Base-by-base conservation (phyloP, 1,140 invertebrate species). In the Ceratina calcarata region DNA sequence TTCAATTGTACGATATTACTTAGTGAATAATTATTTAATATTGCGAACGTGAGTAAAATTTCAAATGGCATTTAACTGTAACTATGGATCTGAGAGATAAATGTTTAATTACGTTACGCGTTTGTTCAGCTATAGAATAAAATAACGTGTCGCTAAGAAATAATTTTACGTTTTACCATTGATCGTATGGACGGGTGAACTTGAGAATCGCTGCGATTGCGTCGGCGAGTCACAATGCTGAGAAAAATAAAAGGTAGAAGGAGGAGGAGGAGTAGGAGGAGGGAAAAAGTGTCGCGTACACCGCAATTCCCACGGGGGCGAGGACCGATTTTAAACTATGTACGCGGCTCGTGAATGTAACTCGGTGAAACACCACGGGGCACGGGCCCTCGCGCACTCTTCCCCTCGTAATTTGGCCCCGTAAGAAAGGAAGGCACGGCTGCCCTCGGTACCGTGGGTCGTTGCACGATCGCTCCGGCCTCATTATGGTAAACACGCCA, bases 271-370 rank as follows among this genome's bases (percentile, higher is more conserved):
- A 49, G 78, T 55, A 79, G 80, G 70, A 60, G 70, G 78, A 79
- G 76, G 80, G 78, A 82, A 83, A 83, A 83, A 82, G 67, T 82
- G 78, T 80, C 81, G 77, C 78, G 77, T 79, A 80, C 58, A 64
- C 70, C 69, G 68, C 71, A 67, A 82, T 82, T 82, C 81, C 78
- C 81, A 82, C 77, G 81, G 64, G 81, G 24, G 37, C 65, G 57
- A 74, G 65, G 77, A 61, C 75, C 75, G 68, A 77, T 77, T 74
- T 81, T 58, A 81, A 70, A 45, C 6, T 45, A 45, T 45, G 66
- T 24, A 81, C 67, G 77, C 67, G 72, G 64, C 78, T 55, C 45
- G 78, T 67, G 71, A 61, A 73, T 67, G 78, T 74, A 67, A 74
- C 78, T 74, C 69, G 37, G 53, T 66, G 51, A 74, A 79, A 67